Percentiles rank a stretch among this genome's conserved stretches.
phyloP scores from a whole-genome alignment of 2,797 vertebrate species.

The Florisuga fusca region DNA sequence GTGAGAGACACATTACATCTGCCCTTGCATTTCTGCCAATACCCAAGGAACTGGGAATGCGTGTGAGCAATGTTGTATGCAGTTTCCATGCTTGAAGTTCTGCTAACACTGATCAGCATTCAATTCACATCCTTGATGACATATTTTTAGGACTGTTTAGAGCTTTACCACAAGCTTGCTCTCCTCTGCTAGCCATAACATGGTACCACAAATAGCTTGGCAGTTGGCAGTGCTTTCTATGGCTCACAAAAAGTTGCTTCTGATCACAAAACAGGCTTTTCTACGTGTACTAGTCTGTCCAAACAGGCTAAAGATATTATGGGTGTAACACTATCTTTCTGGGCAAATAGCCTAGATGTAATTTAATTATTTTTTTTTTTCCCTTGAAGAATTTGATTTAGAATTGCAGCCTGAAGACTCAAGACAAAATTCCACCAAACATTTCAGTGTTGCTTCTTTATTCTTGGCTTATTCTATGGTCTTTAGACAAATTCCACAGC shows the following conservation, averaged over 20 bases:
- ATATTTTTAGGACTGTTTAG: neutral
- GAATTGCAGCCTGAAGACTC: neutral
- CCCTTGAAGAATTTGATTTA: neutral
- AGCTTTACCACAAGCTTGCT: neutral
- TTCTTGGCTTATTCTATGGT: neutral
- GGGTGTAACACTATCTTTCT: neutral
- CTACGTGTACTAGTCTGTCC: neutral
- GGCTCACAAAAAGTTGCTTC: neutral
- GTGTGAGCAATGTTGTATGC: accelerated
- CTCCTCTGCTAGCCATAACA: neutral
- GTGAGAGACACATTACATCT: neutral
- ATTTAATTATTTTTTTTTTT: neutral
- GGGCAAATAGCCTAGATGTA: neutral
- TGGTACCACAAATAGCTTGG: neutral
- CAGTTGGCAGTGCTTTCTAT: neutral
- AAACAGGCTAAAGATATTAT: neutral
- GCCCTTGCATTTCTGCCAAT: neutral
- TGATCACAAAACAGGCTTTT: neutral
- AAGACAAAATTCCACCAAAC: neutral
- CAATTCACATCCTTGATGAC: neutral
- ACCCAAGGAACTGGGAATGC: accelerated
- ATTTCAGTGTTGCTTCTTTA: neutral
- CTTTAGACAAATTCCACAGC: neutral
- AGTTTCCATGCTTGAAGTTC: neutral
- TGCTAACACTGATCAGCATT: neutral